phyloP scores from a whole-genome alignment of 2,888 invertebrate species.

The Pammene fasciana region DNA sequence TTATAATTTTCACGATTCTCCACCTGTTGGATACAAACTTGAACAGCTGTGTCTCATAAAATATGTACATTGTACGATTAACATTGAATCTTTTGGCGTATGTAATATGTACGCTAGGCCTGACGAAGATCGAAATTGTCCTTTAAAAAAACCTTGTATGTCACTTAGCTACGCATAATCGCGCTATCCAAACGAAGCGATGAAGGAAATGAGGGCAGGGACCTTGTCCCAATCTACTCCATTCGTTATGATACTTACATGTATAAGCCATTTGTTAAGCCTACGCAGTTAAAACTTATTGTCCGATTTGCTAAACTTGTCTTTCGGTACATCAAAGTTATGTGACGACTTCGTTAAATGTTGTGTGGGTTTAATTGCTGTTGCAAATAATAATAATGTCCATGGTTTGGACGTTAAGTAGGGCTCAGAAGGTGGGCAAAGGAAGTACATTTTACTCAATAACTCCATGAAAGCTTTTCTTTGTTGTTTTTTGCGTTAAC shows the following conservation, averaged over 20 bases:
- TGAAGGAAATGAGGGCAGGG: constrained; percentile 39
- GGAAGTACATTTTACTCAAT: no score
- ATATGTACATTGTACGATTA: no score
- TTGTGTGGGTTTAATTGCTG: constrained; percentile 25
- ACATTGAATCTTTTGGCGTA: not conserved
- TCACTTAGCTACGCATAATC: constrained; percentile 37
- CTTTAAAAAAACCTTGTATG: constrained; percentile 39
- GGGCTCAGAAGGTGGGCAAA: no score
- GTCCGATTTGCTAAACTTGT: constrained; percentile 15
- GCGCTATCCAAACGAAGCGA: constrained; percentile 38
- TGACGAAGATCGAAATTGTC: constrained; percentile 21
- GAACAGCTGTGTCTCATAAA: no score
- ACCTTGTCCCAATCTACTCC: constrained; percentile 42
- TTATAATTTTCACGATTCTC: no score
- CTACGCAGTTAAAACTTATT: constrained; percentile 32
- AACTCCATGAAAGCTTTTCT: no score
- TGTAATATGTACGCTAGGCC: not conserved
- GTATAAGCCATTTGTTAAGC: constrained; percentile 35
- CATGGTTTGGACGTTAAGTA: not conserved
- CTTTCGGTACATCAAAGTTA: constrained; percentile 20
- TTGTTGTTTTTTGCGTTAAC: no score
- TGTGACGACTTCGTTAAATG: constrained; percentile 20
- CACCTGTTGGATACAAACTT: no score
- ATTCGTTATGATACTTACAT: constrained; percentile 39
- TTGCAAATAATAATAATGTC: constrained; percentile 13